Percentiles rank a stretch among this genome's conserved stretches.
Evolutionary conservation across 2,888 invertebrate genomes (phyloP).

Genomic region (Hedychridium roseum): DNA sequence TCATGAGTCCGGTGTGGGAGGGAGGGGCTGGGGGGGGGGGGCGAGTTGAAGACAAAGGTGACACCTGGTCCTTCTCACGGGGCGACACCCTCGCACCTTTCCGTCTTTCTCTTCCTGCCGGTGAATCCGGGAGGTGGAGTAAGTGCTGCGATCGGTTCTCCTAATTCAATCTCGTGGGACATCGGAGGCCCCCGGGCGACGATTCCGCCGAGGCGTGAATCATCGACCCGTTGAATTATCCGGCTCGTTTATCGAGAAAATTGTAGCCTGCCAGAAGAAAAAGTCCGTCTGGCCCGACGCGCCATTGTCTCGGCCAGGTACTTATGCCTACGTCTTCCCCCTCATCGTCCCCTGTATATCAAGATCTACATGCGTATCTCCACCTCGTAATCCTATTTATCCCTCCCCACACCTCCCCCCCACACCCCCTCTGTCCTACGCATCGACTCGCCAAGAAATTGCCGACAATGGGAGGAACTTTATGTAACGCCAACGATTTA

Average conservation of each 20-base stretch:
- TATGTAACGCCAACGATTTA: no score
- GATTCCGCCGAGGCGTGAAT: constrained; percentile 33
- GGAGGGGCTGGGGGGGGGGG: background rate
- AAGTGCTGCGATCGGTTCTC: constrained; percentile 33
- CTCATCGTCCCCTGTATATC: no score
- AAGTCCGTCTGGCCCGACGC: constrained; percentile 22
- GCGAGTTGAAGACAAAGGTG: constrained; percentile 35
- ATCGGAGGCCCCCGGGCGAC: constrained; percentile 29
- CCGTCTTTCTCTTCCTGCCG: constrained; percentile 8
- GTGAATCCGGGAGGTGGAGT: constrained; percentile 12
- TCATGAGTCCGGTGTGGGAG: no score
- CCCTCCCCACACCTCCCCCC: no score
- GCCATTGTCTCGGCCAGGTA: constrained; percentile 28
- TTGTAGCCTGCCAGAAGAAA: constrained; percentile 33
- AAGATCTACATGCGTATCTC: no score
- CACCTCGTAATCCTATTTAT: no score
- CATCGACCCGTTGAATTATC: constrained; percentile 47
- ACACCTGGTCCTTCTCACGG: constrained; percentile 41
- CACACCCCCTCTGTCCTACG: no score
- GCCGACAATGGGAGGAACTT: no score
- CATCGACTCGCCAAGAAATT: no score
- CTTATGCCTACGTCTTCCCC: no score
- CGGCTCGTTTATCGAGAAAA: constrained; percentile 51
- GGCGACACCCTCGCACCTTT: constrained; percentile 17
- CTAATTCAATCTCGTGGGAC: constrained; percentile 46